These are phyloP conservation scores for Xylota segnis DNA, from an alignment of 2,888 invertebrate genomes.

Conservation along the genomic window DNA sequence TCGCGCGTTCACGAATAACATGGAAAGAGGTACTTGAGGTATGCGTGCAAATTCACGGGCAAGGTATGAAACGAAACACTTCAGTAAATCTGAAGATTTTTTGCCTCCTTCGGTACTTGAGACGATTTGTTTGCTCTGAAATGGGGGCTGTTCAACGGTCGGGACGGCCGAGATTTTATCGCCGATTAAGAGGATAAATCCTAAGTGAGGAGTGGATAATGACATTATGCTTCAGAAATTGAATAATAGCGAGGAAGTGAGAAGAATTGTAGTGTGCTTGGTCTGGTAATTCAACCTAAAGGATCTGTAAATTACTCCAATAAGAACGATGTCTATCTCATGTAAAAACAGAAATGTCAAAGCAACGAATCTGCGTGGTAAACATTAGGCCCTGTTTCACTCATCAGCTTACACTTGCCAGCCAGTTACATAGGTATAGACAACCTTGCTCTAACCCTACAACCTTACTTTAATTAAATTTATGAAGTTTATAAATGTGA, in stretches of 20 bases:
- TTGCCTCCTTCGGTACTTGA: constrained; percentile 46
- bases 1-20: constrained; percentile 5
- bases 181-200: constrained; percentile 54
- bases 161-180: constrained; percentile 53
- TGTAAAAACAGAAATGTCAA: too few relatives aligned
- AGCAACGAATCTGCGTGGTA: too few relatives aligned
- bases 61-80: constrained; percentile 84
- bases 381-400: too few relatives aligned
- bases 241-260: constrained; percentile 61
- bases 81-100: constrained; percentile 72
- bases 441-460: too few relatives aligned
- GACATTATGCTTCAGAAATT: constrained; percentile 63
- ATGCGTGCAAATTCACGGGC: constrained; percentile 84
- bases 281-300: not conserved
- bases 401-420: too few relatives aligned
- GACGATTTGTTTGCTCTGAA: constrained; percentile 34
- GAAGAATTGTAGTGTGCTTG: constrained; percentile 7
- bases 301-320: too few relatives aligned
- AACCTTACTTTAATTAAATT: too few relatives aligned
- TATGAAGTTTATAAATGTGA: too few relatives aligned
- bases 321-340: too few relatives aligned
- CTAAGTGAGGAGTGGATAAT: constrained; percentile 58
- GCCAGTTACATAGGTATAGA: too few relatives aligned
- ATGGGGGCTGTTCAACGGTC: constrained; percentile 13
- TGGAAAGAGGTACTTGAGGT: constrained; percentile 48